Base-by-base conservation (phyloP, 2,113 vertebrate species). In the Paraplagusia blochii region DNA sequence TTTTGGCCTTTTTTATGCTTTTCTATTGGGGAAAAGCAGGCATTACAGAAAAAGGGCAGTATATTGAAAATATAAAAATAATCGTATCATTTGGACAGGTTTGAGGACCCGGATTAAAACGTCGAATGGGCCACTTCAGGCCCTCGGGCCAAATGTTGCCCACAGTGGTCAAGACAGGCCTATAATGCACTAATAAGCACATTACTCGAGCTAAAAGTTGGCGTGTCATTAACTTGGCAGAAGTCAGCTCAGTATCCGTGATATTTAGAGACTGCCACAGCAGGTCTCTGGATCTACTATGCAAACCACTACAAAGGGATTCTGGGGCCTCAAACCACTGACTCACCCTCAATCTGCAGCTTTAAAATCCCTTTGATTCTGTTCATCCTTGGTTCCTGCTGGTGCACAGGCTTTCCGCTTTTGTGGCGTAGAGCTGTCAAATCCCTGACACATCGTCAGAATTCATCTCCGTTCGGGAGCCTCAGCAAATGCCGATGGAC, bases 401-500 rank as follows among this genome's bases (percentile, higher is more conserved):
- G 43, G 71, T 64, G 72, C 67, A 5, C 69, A 43, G 7, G 48
- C 69, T 83, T 72, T 61, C 43, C 45, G 44, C 77, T 73, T 83
- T 79, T 53, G 74, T 68, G 58, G 57, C 18, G 45, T 62, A 16
- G 63, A 63, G 44, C 68, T 36, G 68, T 76, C 66, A 85, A 87
- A 88, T 82, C 84, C 74, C 64, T 68, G 53, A 76, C 84, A 78
- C 83, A 65, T 63, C 53, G 56, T 66, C 50, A 7, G 67, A 76
- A 84, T 86, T 88, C 83, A 80, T 85, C 77, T 68, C 56, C 76
- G 56, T 81, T 86, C 56, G 22, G 76, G 68, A 67, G 79, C 68
- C 77, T 87, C 82, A 87, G 82, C 85, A 82, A 88, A 87, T 52
- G 56, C 44, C 44, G 81, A 82, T 73, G 70, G 79, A 83, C 79